Evolutionary conservation across 2,113 vertebrate genomes (phyloP).

Genomic region (Camelus dromedarius): DNA sequence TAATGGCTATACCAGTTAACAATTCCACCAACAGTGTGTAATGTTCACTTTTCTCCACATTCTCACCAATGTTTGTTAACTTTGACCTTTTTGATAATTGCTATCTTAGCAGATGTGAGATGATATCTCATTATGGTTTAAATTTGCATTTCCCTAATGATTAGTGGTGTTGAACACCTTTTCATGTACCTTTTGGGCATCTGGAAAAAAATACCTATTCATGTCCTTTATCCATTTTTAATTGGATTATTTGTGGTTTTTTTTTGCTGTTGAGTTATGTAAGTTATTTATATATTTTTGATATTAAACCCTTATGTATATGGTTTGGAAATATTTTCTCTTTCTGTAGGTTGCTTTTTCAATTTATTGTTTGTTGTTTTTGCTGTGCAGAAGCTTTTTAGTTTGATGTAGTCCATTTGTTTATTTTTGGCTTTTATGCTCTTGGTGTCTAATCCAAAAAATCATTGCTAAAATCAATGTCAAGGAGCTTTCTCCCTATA

Average conservation of each 20-base stretch:
- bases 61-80: neutral
- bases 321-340: neutral
- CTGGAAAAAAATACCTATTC: neutral
- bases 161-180: neutral
- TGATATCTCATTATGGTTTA: neutral
- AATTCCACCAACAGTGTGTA: neutral
- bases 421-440: neutral
- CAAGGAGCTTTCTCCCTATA: neutral
- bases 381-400: neutral
- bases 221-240: neutral
- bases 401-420: neutral
- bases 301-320: neutral
- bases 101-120: neutral
- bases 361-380: neutral
- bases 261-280: neutral
- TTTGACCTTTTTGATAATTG: neutral
- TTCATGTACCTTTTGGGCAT: neutral
- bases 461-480: neutral
- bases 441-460: neutral
- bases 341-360: neutral
- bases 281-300: neutral
- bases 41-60: neutral
- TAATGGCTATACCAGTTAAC: neutral
- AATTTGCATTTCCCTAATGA: neutral
- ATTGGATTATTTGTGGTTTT: neutral